These are phyloP conservation scores for Monopis laevigella DNA, from an alignment of 2,888 invertebrate species.

Conservation along the genomic window DNA sequence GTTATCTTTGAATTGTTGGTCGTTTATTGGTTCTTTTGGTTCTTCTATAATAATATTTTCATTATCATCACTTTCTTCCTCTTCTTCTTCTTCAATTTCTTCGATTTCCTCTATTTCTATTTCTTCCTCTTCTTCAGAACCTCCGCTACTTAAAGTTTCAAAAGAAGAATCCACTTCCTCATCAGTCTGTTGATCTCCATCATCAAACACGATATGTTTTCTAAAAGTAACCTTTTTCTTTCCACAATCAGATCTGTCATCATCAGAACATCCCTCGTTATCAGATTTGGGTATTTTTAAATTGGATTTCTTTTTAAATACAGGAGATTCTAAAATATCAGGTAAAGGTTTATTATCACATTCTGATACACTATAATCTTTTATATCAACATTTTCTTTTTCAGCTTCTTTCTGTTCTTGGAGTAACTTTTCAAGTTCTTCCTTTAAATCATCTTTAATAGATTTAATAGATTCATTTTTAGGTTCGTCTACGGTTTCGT, in stretches of 20 bases:
- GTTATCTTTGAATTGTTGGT: not conserved
- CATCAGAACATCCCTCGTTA: slow-evolving; percentile 51
- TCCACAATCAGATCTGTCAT: slow-evolving; percentile 50
- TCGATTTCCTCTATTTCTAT: slow-evolving; percentile 46
- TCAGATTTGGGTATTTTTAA: slow-evolving; percentile 51
- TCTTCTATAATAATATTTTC: slow-evolving; percentile 46
- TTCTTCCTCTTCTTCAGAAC: slow-evolving; percentile 31
- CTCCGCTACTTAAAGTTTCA: slow-evolving; percentile 47
- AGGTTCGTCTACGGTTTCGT: slow-evolving; percentile 36
- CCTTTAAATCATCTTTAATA: slow-evolving; percentile 43
- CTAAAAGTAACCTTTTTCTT: slow-evolving; percentile 57
- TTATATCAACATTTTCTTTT: slow-evolving; percentile 20
- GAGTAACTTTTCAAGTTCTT: slow-evolving; percentile 40
- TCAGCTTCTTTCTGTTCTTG: slow-evolving; percentile 24
- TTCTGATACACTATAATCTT: not conserved
- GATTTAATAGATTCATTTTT: slow-evolving; percentile 25
- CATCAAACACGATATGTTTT: slow-evolving; percentile 60
- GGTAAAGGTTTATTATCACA: slow-evolving; percentile 7
- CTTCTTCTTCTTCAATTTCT: slow-evolving; percentile 37
- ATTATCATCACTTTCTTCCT: slow-evolving; percentile 31
- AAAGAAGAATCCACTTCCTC: slow-evolving; percentile 50
- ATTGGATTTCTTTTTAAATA: slow-evolving; percentile 45
- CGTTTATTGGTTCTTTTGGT: slow-evolving; percentile 22
- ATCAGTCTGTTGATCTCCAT: slow-evolving; percentile 58
- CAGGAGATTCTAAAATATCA: slow-evolving; percentile 30